Conservation (phyloP, 2,888 invertebrate species). For the Limenitis camilla region DNA sequence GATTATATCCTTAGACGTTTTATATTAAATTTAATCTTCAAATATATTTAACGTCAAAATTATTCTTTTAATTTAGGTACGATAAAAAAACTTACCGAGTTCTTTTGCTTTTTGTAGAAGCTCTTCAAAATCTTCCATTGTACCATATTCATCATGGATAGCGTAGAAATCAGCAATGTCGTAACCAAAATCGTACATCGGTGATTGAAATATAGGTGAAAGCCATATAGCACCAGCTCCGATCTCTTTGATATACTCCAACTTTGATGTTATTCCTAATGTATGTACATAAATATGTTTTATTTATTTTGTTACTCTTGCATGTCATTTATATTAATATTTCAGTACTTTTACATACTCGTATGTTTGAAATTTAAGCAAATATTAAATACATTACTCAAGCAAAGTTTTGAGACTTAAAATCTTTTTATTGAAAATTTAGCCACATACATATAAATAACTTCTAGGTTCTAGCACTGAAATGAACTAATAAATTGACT, state of each 20-base stretch:
- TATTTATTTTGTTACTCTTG: too few relatives aligned
- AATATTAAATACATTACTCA: too few relatives aligned
- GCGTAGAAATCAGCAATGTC: constrained; percentile 82
- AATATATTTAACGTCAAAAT: neutral
- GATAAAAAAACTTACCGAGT: constrained; percentile 43
- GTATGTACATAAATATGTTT: too few relatives aligned
- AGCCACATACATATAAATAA: too few relatives aligned
- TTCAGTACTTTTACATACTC: too few relatives aligned
- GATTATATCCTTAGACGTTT: neutral
- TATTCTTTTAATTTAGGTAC: neutral
- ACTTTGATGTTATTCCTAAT: constrained; percentile 75
- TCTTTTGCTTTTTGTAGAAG: constrained; percentile 67
- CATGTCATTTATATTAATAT: too few relatives aligned
- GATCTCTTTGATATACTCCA: constrained; percentile 78
- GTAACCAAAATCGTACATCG: constrained; percentile 87
- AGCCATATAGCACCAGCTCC: constrained; percentile 83
- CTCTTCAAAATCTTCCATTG: constrained; percentile 79
- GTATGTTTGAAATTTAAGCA: too few relatives aligned
- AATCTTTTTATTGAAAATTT: too few relatives aligned
- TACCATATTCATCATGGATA: constrained; percentile 82
- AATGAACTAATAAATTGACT: too few relatives aligned
- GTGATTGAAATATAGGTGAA: constrained; percentile 82
- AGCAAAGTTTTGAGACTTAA: too few relatives aligned
- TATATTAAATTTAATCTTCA: too few relatives aligned
- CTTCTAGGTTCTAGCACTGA: too few relatives aligned